Evolutionary conservation across 2,113 vertebrate genomes (phyloP).

Genomic region (Gavialis gangeticus): DNA sequence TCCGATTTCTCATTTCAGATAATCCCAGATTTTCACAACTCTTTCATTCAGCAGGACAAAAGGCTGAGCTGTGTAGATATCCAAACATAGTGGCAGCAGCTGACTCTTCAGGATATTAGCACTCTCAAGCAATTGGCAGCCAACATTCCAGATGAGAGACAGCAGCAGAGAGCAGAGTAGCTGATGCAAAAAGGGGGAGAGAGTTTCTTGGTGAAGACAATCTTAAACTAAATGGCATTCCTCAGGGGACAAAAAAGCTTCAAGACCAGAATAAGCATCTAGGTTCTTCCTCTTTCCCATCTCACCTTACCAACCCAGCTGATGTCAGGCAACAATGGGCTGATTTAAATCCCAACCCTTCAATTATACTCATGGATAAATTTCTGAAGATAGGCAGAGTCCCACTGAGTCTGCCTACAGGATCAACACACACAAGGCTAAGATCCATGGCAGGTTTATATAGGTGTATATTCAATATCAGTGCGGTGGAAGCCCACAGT

Average conservation of each 20-base stretch:
- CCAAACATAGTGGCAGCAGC: slow-evolving; percentile 25
- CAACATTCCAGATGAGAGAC: slow-evolving; percentile 45
- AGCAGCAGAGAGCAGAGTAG: slow-evolving; percentile 23
- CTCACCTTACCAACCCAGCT: background rate
- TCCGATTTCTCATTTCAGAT: slow-evolving; percentile 2
- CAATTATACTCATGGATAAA: background rate
- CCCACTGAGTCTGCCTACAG: background rate
- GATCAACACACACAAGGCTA: background rate
- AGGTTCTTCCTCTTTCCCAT: background rate
- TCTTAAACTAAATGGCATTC: background rate
- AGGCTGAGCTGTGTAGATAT: background rate
- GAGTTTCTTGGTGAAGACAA: background rate
- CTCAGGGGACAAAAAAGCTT: background rate
- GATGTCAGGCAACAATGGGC: background rate
- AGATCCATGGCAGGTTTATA: background rate
- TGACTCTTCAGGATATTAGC: slow-evolving; percentile 25
- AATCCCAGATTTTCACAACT: slow-evolving; percentile 20
- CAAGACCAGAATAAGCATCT: background rate
- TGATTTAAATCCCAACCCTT: background rate
- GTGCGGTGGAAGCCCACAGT: too few relatives aligned
- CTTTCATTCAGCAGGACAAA: background rate
- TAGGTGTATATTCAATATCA: too few relatives aligned
- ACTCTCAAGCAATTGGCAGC: slow-evolving; percentile 34
- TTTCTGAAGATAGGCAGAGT: background rate
- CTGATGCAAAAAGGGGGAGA: slow-evolving; percentile 38